These are phyloP conservation scores for Chymomyza caudatula DNA, from an alignment of 2,888 invertebrate genomes.

Conservation along the genomic window DNA sequence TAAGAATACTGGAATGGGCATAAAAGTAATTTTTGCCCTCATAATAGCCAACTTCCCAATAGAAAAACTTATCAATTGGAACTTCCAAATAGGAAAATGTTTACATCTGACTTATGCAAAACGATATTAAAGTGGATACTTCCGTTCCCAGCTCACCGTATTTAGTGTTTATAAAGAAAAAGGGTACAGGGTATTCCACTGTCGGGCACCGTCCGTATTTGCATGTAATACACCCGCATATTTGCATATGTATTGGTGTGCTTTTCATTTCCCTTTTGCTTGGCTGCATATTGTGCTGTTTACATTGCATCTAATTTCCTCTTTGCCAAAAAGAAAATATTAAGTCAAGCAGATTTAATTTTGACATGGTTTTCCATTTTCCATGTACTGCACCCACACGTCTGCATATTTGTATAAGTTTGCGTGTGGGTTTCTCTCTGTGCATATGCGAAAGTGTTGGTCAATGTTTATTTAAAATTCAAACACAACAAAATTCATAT, in stretches of 20 bases:
- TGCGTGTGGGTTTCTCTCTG: not conserved
- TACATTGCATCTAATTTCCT: constrained; percentile 61
- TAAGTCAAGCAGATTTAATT: constrained; percentile 44
- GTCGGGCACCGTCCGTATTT: no score
- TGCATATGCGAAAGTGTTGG: not conserved
- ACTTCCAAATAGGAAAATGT: no score
- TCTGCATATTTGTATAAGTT: not conserved
- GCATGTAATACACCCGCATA: constrained; percentile 21
- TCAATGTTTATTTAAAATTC: constrained; percentile 21
- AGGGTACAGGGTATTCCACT: constrained; percentile 16
- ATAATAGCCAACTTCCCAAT: no score
- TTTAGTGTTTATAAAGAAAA: no score
- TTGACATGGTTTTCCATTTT: constrained; percentile 56
- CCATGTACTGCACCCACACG: constrained; percentile 16
- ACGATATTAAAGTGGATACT: no score
- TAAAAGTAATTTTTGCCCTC: no score
- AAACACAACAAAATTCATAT: constrained; percentile 43
- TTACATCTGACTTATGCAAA: no score
- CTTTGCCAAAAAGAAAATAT: constrained; percentile 37
- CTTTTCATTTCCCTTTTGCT: not conserved
- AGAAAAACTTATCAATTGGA: no score
- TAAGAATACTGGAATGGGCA: no score
- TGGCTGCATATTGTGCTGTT: not conserved
- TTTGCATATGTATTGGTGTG: not conserved
- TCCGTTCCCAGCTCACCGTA: no score